Evolutionary conservation across 2,888 invertebrate species (phyloP).

Genomic region (Meteorus colon): DNA sequence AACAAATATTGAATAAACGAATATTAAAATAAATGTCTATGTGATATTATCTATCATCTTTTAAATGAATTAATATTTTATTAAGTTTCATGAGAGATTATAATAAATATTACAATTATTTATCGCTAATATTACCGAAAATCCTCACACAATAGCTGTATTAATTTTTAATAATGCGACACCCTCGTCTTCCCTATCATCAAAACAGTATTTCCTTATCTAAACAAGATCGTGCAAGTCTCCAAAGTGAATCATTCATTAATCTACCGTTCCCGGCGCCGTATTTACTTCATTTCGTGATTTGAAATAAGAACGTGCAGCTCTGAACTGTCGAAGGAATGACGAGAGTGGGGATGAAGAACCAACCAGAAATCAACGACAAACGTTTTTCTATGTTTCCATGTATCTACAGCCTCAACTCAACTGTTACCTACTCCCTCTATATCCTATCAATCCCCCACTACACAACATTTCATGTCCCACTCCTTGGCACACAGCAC

Average conservation of each 20-base stretch:
- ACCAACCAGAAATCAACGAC: conserved; percentile 31
- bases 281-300: conserved; percentile 19
- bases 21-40: too few relatives aligned
- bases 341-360: not conserved
- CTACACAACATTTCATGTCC: conserved; percentile 2
- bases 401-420: conserved; percentile 30
- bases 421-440: conserved; percentile 9
- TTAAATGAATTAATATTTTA: too few relatives aligned
- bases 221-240: conserved; percentile 11
- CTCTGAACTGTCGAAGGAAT: not conserved
- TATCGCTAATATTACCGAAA: too few relatives aligned
- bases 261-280: conserved; percentile 4
- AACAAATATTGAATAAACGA: too few relatives aligned
- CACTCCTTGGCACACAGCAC: conserved; percentile 6
- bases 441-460: conserved; percentile 2
- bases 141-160: not conserved
- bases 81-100: too few relatives aligned
- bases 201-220: conserved; percentile 9
- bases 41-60: too few relatives aligned
- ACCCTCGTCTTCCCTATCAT: not conserved
- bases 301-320: not conserved
- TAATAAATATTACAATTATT: too few relatives aligned
- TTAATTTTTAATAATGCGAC: not conserved
- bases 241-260: not conserved
- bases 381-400: conserved; percentile 40